phyloP scores from a whole-genome alignment of 2,888 invertebrate genomes.

The Slavum lentiscoides region DNA sequence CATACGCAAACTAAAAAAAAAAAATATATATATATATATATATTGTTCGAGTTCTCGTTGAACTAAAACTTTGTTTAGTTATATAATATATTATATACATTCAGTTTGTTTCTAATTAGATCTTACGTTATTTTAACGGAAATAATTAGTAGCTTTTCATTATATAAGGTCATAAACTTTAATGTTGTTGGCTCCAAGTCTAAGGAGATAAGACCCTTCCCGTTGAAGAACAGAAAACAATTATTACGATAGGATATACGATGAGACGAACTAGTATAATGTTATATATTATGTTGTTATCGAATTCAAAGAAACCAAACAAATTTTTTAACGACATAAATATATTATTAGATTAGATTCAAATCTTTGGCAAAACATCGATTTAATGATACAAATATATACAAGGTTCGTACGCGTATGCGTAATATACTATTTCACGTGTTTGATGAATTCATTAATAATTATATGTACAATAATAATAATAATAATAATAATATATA shows the following conservation, averaged over 20 bases:
- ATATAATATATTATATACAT: not conserved
- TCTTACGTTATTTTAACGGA: conserved; percentile 35
- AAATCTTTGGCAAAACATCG: conserved; percentile 34
- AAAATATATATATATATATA: too few relatives aligned
- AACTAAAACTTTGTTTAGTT: conserved; percentile 16
- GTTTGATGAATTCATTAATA: conserved; percentile 14
- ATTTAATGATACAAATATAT: conserved; percentile 33
- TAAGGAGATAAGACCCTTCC: conserved; percentile 35
- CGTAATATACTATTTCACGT: not conserved
- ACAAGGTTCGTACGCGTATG: conserved; percentile 2
- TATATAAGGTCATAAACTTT: conserved; percentile 44
- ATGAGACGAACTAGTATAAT: conserved; percentile 7
- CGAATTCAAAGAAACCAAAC: conserved; percentile 41
- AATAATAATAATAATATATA: too few relatives aligned
- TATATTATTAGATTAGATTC: conserved; percentile 35
- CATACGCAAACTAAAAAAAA: too few relatives aligned
- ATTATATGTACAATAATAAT: too few relatives aligned
- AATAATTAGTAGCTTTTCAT: conserved; percentile 49
- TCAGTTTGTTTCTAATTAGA: conserved; percentile 27
- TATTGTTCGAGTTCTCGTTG: too few relatives aligned
- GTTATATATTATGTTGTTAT: conserved; percentile 15
- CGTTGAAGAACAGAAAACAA: conserved; percentile 33
- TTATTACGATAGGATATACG: conserved; percentile 26
- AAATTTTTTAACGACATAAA: conserved; percentile 41
- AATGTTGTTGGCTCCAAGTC: conserved; percentile 24